A percentile compares a stretch with the other conserved stretches of the same genome.
Evolutionary conservation across 2,113 vertebrate species (phyloP).

Genomic region (Stictonetta naevosa): DNA sequence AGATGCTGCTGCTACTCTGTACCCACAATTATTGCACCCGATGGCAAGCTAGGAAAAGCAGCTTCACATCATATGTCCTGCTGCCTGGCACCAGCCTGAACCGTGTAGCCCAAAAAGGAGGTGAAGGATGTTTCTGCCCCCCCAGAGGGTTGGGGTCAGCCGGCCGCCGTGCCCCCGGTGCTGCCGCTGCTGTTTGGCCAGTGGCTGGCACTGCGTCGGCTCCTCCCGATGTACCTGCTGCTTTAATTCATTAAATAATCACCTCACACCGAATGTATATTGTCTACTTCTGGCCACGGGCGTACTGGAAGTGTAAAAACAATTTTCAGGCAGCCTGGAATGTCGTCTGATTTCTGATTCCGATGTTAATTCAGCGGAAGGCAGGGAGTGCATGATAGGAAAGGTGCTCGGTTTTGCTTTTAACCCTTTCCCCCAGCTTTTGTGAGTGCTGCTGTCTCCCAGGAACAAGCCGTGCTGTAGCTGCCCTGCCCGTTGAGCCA

Average conservation of each 20-base stretch:
- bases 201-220: background rate
- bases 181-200: background rate
- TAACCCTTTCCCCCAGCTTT: conserved; percentile 44
- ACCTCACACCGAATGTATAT: conserved; percentile 6
- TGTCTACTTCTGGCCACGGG: conserved; percentile 34
- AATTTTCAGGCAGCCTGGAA: conserved; percentile 49
- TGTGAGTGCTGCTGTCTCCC: background rate
- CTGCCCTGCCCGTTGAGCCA: conserved; percentile 36
- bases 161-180: background rate
- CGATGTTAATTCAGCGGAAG: conserved; percentile 6
- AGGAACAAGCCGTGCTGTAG: background rate
- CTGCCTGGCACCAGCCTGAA: background rate
- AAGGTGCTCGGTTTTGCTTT: conserved; percentile 28
- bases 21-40: conserved; percentile 3
- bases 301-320: background rate
- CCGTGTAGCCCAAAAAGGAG: background rate
- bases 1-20: background rate
- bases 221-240: conserved; percentile 30
- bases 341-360: conserved; percentile 45
- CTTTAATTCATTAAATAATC: conserved; percentile 66
- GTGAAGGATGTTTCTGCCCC: background rate
- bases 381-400: conserved; percentile 20
- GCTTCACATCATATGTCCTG: background rate
- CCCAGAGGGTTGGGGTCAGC: background rate
- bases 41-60: background rate